Conservation (phyloP, 2,113 vertebrate genomes). For the Mesocricetus auratus region DNA sequence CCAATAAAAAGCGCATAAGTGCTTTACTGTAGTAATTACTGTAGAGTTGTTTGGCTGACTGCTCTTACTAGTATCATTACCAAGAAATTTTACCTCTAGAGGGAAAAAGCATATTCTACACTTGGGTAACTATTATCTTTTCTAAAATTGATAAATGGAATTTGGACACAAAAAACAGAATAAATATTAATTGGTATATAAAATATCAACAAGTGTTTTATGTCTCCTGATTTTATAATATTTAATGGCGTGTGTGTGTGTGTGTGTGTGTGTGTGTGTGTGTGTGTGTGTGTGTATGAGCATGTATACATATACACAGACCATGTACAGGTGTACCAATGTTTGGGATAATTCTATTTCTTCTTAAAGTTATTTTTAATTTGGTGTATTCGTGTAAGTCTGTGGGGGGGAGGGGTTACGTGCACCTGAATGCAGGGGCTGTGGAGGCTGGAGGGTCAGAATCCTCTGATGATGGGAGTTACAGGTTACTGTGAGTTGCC, state of each 20-base stretch:
- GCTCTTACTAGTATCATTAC: not conserved
- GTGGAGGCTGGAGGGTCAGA: not conserved
- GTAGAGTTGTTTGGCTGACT: not conserved
- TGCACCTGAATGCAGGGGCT: no score
- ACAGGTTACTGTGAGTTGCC: not conserved
- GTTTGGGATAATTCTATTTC: not conserved
- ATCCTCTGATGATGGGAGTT: not conserved
- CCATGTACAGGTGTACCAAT: not conserved
- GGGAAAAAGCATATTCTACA: not conserved
- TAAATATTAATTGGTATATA: not conserved
- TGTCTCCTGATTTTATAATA: not conserved
- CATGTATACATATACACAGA: not conserved
- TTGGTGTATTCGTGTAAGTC: not conserved
- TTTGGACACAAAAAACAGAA: slow-evolving; percentile 10
- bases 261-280: not conserved
- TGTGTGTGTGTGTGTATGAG: not conserved
- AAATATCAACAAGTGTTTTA: slow-evolving; percentile 17
- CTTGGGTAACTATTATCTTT: not conserved
- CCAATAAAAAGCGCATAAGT: slow-evolving; percentile 9
- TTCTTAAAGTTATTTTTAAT: not conserved
- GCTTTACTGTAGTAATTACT: not conserved
- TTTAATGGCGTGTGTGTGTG: not conserved
- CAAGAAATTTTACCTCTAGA: not conserved
- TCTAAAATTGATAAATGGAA: slow-evolving; percentile 32
- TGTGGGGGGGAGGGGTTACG: not conserved